Conservation (phyloP, 2,888 invertebrate genomes). For the Catocala sponsa region DNA sequence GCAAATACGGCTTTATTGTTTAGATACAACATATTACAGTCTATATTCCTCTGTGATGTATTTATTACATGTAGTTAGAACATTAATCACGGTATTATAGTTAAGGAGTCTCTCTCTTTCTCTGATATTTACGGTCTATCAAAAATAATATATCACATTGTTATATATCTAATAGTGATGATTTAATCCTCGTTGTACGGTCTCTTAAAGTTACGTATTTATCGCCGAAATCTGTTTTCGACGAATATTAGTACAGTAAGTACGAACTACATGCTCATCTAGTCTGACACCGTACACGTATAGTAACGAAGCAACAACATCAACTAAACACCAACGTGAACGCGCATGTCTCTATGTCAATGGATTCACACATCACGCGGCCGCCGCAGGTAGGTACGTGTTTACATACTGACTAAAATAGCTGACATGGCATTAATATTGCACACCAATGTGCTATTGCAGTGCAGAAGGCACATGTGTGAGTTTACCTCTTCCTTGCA, state of each 20-base stretch:
- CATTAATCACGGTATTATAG: background rate
- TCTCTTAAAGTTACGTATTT: conserved; percentile 62
- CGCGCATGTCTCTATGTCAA: conserved; percentile 37
- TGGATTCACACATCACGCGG: conserved; percentile 29
- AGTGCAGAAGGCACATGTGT: background rate
- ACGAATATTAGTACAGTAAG: conserved; percentile 64
- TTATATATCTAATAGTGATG: conserved; percentile 38
- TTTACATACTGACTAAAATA: conserved; percentile 1
- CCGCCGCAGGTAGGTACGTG: background rate
- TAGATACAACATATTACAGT: background rate
- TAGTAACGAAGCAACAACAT: conserved; percentile 80
- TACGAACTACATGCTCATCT: conserved; percentile 75
- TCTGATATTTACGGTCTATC: conserved; percentile 25
- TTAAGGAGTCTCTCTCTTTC: conserved; percentile 2
- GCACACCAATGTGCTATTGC: background rate
- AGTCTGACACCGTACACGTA: conserved; percentile 70
- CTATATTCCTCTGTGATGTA: background rate
- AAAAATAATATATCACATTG: conserved; percentile 22
- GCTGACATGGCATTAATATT: background rate
- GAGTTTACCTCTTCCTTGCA: background rate
- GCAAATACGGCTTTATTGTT: too few relatives aligned
- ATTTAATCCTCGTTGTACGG: conserved; percentile 60
- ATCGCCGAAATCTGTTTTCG: conserved; percentile 54
- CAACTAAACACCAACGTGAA: conserved; percentile 82
- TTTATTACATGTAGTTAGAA: background rate